A percentile compares a stretch with the other conserved stretches of the same genome.
Conservation (phyloP, 1,140 invertebrate genomes). For the Drosophila trapezifrons region DNA sequence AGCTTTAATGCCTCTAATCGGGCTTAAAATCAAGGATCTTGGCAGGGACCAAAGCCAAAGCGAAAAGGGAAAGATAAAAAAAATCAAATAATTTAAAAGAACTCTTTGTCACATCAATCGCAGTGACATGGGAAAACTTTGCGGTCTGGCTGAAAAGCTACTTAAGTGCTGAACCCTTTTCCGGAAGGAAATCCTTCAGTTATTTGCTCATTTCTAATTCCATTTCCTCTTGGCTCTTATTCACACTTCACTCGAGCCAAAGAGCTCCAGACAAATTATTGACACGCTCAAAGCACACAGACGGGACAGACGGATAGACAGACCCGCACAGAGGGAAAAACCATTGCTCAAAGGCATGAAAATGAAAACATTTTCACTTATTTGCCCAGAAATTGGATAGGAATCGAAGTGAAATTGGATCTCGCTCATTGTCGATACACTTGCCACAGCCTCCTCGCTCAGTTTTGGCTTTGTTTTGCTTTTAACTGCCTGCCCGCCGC, state of each 20-base stretch:
- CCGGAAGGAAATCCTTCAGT: conserved; percentile 42
- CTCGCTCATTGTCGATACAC: conserved; percentile 80
- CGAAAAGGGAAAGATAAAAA: neutral
- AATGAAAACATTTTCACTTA: conserved; percentile 83
- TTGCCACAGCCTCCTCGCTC: conserved; percentile 47
- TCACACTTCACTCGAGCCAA: conserved; percentile 56
- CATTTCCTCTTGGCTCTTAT: conserved; percentile 54
- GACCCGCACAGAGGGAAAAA: conserved; percentile 13
- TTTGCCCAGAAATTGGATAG: conserved; percentile 83
- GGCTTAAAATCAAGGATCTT: conserved; percentile 69
- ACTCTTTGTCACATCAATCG: conserved; percentile 47
- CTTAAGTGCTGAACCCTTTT: conserved; percentile 50
- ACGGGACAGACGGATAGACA: conserved; percentile 18
- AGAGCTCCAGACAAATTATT: conserved; percentile 66
- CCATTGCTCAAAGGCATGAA: conserved; percentile 69
- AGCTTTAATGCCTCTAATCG: conserved; percentile 74
- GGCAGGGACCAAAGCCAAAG: conserved; percentile 2
- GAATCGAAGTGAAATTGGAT: conserved; percentile 84
- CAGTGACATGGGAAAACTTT: conserved; percentile 36
- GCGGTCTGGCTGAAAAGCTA: conserved; percentile 50
- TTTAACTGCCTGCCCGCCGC: conserved; percentile 66
- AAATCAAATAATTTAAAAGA: conserved; percentile 44
- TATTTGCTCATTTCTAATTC: conserved; percentile 60
- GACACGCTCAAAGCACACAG: conserved; percentile 60
- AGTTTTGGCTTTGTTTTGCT: conserved; percentile 62